A percentile compares a stretch with the other conserved stretches of the same genome.
Conservation (phyloP, 2,888 invertebrate species). For the Craniophora ligustri region DNA sequence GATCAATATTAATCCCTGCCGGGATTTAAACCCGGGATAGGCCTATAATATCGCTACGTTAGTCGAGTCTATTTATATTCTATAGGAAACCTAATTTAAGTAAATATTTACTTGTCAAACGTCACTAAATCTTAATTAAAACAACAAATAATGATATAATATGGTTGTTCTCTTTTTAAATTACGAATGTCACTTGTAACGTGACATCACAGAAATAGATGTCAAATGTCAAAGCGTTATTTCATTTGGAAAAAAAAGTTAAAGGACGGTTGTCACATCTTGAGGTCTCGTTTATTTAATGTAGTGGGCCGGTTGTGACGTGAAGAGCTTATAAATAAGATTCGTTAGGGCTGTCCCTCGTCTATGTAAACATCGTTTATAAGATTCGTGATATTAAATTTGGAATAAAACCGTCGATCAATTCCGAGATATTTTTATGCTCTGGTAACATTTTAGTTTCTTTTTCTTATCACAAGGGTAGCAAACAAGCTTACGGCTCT, state of each 20-base stretch:
- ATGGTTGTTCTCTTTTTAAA: background rate
- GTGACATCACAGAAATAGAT: slow-evolving; percentile 35
- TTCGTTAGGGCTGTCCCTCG: slow-evolving; percentile 63
- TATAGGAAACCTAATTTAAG: too few species aligned
- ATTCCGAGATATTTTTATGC: too few species aligned
- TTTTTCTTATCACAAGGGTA: too few species aligned
- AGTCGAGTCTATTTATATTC: too few species aligned
- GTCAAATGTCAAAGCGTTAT: slow-evolving; percentile 44
- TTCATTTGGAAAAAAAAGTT: slow-evolving; percentile 32
- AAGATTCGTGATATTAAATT: slow-evolving; percentile 3
- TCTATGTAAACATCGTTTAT: slow-evolving; percentile 47
- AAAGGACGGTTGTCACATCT: slow-evolving; percentile 56
- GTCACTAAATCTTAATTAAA: too few species aligned
- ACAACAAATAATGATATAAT: too few species aligned
- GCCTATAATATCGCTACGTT: too few species aligned
- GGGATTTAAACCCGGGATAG: too few species aligned
- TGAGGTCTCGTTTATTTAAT: slow-evolving; percentile 62
- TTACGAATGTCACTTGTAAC: slow-evolving; percentile 17
- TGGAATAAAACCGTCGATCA: slow-evolving; percentile 9
- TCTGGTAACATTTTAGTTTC: too few species aligned
- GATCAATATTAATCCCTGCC: too few species aligned
- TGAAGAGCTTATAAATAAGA: slow-evolving; percentile 71
- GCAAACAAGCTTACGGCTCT: too few species aligned
- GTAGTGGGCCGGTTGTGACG: slow-evolving; percentile 61
- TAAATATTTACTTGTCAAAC: too few species aligned